A percentile compares a stretch with the other conserved stretches of the same genome.
phyloP scores from a whole-genome alignment of 2,113 vertebrate species.

The Phaethornis superciliosus region DNA sequence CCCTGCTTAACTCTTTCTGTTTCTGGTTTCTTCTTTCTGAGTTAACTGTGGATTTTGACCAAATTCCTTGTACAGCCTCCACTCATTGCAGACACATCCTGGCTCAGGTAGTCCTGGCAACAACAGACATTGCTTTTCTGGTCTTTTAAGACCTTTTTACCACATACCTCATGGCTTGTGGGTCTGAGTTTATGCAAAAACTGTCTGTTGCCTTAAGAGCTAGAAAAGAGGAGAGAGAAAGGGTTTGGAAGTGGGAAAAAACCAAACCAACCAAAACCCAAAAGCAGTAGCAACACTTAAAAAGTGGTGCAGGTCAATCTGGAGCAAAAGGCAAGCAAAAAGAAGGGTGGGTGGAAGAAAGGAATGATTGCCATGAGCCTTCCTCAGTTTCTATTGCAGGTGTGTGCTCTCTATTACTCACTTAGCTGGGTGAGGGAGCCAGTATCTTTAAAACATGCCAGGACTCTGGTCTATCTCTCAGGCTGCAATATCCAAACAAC shows the following conservation, averaged over 20 bases:
- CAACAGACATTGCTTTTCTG: not conserved
- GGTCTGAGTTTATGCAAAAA: not conserved
- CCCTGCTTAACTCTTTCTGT: not conserved
- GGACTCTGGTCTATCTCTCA: constrained; percentile 58
- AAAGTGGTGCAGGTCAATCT: not conserved
- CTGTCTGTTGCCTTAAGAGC: not conserved
- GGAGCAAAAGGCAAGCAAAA: not conserved
- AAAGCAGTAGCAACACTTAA: not conserved
- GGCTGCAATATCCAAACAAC: constrained; percentile 52
- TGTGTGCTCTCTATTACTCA: constrained; percentile 36
- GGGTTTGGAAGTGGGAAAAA: too few species aligned
- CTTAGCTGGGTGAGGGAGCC: constrained; percentile 29
- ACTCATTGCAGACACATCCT: not conserved
- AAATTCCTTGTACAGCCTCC: not conserved
- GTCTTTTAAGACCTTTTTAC: not conserved
- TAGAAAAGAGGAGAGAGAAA: not conserved
- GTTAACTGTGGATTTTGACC: not conserved
- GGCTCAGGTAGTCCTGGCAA: not conserved
- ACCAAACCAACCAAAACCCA: too few species aligned
- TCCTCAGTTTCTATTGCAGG: not conserved
- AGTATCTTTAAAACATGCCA: constrained; percentile 48
- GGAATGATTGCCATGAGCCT: not conserved
- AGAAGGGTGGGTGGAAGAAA: not conserved
- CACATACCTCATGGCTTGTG: not conserved
- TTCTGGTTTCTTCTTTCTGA: not conserved